phyloP scores from a whole-genome alignment of 2,797 vertebrate genomes.

The Oreochromis grahami region DNA sequence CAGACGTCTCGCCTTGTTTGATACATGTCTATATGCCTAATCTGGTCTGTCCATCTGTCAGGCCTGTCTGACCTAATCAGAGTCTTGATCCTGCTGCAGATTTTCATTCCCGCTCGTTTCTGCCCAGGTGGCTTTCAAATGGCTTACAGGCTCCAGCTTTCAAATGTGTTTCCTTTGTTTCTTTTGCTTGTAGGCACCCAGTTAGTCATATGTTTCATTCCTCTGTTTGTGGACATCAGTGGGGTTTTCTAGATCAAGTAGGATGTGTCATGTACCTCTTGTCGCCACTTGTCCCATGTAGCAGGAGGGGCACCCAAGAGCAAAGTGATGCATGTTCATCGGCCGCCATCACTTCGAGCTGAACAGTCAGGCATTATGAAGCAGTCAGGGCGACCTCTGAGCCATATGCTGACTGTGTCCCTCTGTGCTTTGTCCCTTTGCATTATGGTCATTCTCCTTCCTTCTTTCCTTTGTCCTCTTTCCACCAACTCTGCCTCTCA shows the following conservation, averaged over 20 bases:
- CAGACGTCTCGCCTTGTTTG: conserved; percentile 59
- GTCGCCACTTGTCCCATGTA: conserved; percentile 56
- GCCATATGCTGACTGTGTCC: conserved; percentile 52
- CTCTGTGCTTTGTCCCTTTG: conserved; percentile 67
- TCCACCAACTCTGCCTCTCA: not conserved
- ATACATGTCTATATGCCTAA: conserved; percentile 72
- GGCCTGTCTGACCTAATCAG: conserved; percentile 67
- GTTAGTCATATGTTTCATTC: conserved; percentile 25
- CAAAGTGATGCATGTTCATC: conserved; percentile 62
- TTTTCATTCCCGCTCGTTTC: not conserved
- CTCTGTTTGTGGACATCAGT: conserved; percentile 12
- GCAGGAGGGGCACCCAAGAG: conserved; percentile 19
- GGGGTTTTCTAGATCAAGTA: conserved; percentile 42
- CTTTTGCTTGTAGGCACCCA: conserved; percentile 2
- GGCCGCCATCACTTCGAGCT: conserved; percentile 48
- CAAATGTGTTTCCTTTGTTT: not conserved
- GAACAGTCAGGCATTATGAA: conserved; percentile 58
- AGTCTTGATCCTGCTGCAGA: conserved; percentile 34
- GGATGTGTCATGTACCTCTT: conserved; percentile 47
- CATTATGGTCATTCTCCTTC: conserved; percentile 26
- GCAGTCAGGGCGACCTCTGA: conserved; percentile 43
- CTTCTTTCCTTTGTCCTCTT: not conserved
- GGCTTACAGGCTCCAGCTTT: conserved; percentile 13
- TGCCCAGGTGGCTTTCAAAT: conserved; percentile 44
- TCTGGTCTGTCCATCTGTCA: conserved; percentile 76